These are phyloP conservation scores for Boulengerochromis microlepis DNA, from an alignment of 2,113 vertebrate genomes.

Conservation along the genomic window DNA sequence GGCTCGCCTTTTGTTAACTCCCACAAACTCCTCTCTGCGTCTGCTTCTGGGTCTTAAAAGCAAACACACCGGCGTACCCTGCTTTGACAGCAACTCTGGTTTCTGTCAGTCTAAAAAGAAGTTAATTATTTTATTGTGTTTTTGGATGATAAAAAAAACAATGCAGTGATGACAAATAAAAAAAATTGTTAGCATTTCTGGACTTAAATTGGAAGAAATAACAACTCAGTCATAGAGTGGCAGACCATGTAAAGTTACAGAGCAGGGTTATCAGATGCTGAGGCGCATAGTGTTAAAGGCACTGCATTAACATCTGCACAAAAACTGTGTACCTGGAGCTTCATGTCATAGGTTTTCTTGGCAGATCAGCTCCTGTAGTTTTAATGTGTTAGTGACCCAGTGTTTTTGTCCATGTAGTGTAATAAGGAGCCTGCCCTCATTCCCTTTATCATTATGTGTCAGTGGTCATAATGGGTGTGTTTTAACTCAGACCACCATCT, in stretches of 20 bases:
- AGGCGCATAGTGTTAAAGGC: fast-evolving
- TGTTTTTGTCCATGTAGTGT: neutral
- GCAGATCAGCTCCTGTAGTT: neutral
- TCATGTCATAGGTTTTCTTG: neutral
- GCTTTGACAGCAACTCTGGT: neutral
- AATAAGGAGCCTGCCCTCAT: neutral
- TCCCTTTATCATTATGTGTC: neutral
- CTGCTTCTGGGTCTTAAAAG: neutral
- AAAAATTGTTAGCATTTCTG: neutral
- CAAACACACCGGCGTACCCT: fast-evolving
- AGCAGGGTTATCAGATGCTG: neutral
- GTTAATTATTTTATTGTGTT: neutral
- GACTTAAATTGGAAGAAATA: neutral
- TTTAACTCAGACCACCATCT: neutral
- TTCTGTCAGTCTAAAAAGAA: neutral
- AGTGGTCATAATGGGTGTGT: neutral
- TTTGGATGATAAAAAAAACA: neutral
- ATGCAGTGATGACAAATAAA: neutral
- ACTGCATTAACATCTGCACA: neutral
- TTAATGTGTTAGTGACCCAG: neutral
- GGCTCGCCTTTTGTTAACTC: neutral
- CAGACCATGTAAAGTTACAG: neutral
- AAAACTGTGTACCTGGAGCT: neutral
- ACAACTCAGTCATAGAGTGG: neutral
- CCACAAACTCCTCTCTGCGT: neutral